Evolutionary conservation across 1,140 invertebrate species (phyloP), one percentile per base, ranked within the genome.

Genomic region (Plectrocnemia conspersa): DNA sequence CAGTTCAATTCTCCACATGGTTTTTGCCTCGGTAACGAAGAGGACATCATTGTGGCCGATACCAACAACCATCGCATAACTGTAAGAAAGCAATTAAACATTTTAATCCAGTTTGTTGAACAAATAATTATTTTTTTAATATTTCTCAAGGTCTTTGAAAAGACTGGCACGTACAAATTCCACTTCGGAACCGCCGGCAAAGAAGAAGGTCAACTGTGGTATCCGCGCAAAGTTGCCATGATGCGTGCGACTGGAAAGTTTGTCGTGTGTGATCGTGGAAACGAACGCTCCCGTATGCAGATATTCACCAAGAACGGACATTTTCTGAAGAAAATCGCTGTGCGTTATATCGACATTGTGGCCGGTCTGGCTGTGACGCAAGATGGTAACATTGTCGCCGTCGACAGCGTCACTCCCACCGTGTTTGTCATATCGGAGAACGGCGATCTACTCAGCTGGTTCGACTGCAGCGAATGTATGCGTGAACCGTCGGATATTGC

Each of bases 1-100:
- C 93, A 97, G 70, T 96, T 98, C 63, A 96, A 93, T 72, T 96
- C 93, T 10, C 94, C 94, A 0, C 93, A 97, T 74, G 94, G 94
- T 41, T 98, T 97, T 75, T 97, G 94, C 70, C 77, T 98, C 27
- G 93, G 93, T 19, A 78, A 85, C 35, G 91, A 96, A 65, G 92
- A 97, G 74, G 93, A 96, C 65, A 92, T 94, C 63, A 90, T 97
- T 63, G 90, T 93, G 15, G 93, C 93, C 15, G 94, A 97, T 70
- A 97, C 94, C 0, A 94, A 96, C 69, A 97, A 97, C 71, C 93
- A 97, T 75, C 82, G 93, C 47, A 93, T 97, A 65, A 89, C 92
- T 72, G 88, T 94, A 68, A 74, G 61, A 59, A 41, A 52, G 33
- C 23, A 23, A 23, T 23, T 24, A 7, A 7, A 45, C 18, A 27